Base-by-base conservation (phyloP, 2,888 invertebrate genomes). In the Strigamia crassipes region DNA sequence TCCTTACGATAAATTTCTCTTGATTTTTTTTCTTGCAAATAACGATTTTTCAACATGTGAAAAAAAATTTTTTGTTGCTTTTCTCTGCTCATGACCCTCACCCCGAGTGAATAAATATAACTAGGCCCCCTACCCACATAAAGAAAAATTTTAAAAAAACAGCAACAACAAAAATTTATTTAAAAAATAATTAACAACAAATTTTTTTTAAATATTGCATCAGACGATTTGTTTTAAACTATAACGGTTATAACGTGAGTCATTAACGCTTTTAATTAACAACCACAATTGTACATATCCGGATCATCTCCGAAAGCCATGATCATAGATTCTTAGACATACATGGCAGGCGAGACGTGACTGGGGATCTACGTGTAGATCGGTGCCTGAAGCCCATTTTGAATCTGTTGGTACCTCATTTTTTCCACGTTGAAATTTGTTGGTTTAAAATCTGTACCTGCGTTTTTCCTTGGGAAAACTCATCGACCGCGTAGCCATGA, bases 321-420 rank as follows among this genome's bases (percentile, higher is more conserved):
- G 23, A 13, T 9, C 21, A 27, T n/a, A n/a, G n/a, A n/a, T n/a
- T n/a, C n/a, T n/a, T 10, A 27, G n/a, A 18, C 56, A 56, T 56
- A n/a, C 46, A 8, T n/a, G 56, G n/a, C 13, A 15, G 51, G 51
- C 66, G 23, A 23, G 66, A 66, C 23, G 27, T 13, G 23, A 27
- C 73, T 73, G 73, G 73, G 73, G 73, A 73, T 73, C 73, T 73
- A 31, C 73, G 56, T 56, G 56, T n/a, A 56, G 5, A 31, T 27
- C n/a, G 31, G 73, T 10, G 31, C n/a, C 27, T 31, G 18, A 51
- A 18, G 27, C 31, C 13, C 73, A 31, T 73, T 73, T 73, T 56
- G 56, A 56, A n/a, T 46, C 5, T 6, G 9, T 8, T 21, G 18
- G n/a, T 56, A n/a, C 1, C 9, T 9, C 18, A 18, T 18, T n/a